Conservation (phyloP, 2,797 vertebrate genomes). For the Leptodactylus fallax region DNA sequence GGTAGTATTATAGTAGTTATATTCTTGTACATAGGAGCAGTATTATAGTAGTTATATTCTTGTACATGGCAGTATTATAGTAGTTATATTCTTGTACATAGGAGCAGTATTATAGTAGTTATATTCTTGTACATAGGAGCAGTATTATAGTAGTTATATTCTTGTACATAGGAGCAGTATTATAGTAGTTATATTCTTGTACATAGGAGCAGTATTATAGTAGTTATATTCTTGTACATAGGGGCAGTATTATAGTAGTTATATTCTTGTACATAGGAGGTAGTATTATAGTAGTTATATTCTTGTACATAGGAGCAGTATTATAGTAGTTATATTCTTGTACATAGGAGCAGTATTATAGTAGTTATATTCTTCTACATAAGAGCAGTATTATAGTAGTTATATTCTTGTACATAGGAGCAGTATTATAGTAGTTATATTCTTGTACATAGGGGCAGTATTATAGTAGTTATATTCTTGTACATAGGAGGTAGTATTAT, state of each 20-base stretch:
- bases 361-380: neutral
- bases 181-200: slow-evolving; percentile 14
- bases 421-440: slow-evolving; percentile 2
- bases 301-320: too few relatives aligned
- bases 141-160: slow-evolving; percentile 22
- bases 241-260: neutral
- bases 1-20: slow-evolving; percentile 14
- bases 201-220: neutral
- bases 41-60: slow-evolving; percentile 18
- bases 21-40: slow-evolving; percentile 10
- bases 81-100: slow-evolving; percentile 21
- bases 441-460: neutral
- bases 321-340: slow-evolving; percentile 6
- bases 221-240: slow-evolving; percentile 7
- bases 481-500: neutral
- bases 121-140: slow-evolving; percentile 1
- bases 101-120: neutral
- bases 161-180: neutral
- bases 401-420: too few relatives aligned
- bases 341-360: slow-evolving; percentile 1
- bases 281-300: too few relatives aligned
- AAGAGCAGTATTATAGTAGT: neutral
- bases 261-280: slow-evolving; percentile 1
- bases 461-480: slow-evolving; percentile 6
- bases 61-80: slow-evolving; percentile 6